Evolutionary conservation across 2,797 vertebrate genomes (phyloP).

Genomic region (Gambusia yucatana): DNA sequence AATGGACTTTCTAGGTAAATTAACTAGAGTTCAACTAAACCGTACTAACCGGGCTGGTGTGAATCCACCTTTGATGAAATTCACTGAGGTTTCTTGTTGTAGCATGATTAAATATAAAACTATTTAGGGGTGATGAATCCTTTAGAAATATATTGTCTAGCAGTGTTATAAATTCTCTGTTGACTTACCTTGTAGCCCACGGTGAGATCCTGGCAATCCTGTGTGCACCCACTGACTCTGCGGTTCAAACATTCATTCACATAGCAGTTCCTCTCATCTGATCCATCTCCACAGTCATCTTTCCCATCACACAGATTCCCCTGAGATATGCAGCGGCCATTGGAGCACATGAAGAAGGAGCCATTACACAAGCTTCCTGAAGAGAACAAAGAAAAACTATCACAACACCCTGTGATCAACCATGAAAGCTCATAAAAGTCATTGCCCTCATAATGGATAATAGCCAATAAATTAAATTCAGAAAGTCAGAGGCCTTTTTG

Average conservation of each 20-base stretch:
- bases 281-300: slow-evolving; percentile 93
- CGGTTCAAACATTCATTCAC: slow-evolving; percentile 96
- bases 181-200: slow-evolving; percentile 92
- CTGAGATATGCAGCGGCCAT: slow-evolving; percentile 92
- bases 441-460: slow-evolving; percentile 28
- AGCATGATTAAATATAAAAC: neutral
- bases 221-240: slow-evolving; percentile 93
- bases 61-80: neutral
- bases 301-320: slow-evolving; percentile 88
- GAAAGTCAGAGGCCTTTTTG: slow-evolving; percentile 30
- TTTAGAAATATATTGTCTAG: neutral
- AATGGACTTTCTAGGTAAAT: no score
- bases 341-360: slow-evolving; percentile 91
- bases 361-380: slow-evolving; percentile 86
- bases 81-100: neutral
- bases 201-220: slow-evolving; percentile 95
- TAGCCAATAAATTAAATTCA: slow-evolving; percentile 47
- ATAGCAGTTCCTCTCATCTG: slow-evolving; percentile 94
- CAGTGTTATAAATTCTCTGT: neutral
- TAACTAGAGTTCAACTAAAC: no score
- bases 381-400: slow-evolving; percentile 59
- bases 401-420: slow-evolving; percentile 17
- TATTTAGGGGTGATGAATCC: neutral
- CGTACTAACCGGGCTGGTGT: no score
- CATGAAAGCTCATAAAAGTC: slow-evolving; percentile 10